Evolutionary conservation across 2,888 invertebrate genomes (phyloP).

Genomic region (Lamellibrachia satsuma): DNA sequence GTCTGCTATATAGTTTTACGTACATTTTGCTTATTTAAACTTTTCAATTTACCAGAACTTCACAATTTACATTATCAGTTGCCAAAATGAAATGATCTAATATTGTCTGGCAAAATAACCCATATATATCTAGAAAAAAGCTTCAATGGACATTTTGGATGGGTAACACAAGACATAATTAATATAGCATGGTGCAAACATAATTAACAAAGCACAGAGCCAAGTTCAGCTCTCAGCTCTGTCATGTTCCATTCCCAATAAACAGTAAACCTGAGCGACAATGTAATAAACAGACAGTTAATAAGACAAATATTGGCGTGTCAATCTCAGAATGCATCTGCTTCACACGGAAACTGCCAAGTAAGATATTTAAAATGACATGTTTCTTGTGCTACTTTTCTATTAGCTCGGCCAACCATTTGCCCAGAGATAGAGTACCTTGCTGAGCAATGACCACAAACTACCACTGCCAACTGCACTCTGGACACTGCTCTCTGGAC

Average conservation of each 20-base stretch:
- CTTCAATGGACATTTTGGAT: too few relatives aligned
- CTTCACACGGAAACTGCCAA: background rate
- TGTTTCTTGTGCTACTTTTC: background rate
- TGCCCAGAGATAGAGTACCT: background rate
- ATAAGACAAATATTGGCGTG: background rate
- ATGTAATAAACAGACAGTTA: background rate
- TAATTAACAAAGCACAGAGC: background rate
- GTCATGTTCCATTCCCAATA: background rate
- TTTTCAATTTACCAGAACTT: too few relatives aligned
- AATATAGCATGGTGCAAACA: too few relatives aligned
- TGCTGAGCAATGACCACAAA: background rate
- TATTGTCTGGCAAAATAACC: too few relatives aligned
- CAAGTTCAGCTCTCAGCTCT: background rate
- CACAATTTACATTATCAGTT: too few relatives aligned
- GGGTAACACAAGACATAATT: too few relatives aligned
- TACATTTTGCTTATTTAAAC: background rate
- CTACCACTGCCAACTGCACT: background rate
- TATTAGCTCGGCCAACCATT: background rate
- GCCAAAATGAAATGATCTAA: too few relatives aligned
- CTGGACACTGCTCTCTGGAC: background rate
- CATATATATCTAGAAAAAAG: too few relatives aligned
- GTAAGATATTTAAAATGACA: background rate
- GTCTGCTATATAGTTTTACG: background rate
- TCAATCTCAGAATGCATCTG: background rate
- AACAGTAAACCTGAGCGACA: background rate